Base-by-base conservation (phyloP, 2,113 vertebrate genomes). In the Anser brachyrhynchus region DNA sequence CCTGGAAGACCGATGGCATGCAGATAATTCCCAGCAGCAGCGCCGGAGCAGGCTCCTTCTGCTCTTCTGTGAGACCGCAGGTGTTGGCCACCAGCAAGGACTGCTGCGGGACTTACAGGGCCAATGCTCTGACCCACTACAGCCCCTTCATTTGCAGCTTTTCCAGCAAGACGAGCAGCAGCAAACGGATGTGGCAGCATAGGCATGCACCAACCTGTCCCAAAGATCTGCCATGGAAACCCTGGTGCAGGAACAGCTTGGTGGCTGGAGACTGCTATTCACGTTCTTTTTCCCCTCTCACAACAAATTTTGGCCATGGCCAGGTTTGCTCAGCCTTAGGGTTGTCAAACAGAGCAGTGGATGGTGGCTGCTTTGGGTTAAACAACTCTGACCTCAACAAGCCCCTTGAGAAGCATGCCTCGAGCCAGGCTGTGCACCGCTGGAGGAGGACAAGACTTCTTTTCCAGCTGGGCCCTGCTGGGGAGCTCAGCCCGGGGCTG, bases 151-250 rank as follows among this genome's bases (percentile, higher is more conserved):
- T 57, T 26, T 65, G 35, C 57, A 84, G 43, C 57, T 71, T 84
- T 84, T 44, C 15, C 8, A 69, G 77, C 43, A 71, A 43, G 11
- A 10, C 0, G 7, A 65, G 29, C 13, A 71, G 20, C 66, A 91
- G 25, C 28, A 82, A 82, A 72, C 5, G 57, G 20, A 58, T 8
- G 11, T 1, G 2, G 8, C 5, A 44, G 7, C 4, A 44, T 0
- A 0, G 37, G 19, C 37, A 3, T 15, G 11, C 15, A 10, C 37
- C 35, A 52, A 1, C 17, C 13, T 2, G 0, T 13, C 33, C 5
- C 0, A 79, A 72, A 72, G 39, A 39, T 17, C 52, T 43, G 23
- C 61, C 21, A 33, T 2, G 10, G 43, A 67, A 89, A 29, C 6
- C 28, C 35, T 67, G 0, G 1, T 11, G 22, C 10, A 80, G 65